phyloP scores from a whole-genome alignment of 2,113 vertebrate genomes.

The Mesitornis unicolor region DNA sequence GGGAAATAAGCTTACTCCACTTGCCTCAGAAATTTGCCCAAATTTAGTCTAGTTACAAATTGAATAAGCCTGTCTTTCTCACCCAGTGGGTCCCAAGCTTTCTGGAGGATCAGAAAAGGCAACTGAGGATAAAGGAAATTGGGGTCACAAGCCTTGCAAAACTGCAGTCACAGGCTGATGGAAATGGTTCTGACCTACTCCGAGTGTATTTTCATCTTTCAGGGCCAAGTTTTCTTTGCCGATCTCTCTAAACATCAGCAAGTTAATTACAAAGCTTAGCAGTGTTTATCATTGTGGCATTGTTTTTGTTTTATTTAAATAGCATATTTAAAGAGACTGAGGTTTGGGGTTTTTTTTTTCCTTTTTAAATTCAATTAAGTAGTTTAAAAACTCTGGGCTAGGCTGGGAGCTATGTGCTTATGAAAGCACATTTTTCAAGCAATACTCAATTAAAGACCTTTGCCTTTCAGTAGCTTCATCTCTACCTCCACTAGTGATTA shows the following conservation, averaged over 20 bases:
- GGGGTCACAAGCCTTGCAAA: conserved; percentile 28
- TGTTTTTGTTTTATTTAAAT: neutral
- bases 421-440: conserved; percentile 2
- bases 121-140: conserved; percentile 38
- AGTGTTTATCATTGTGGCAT: neutral
- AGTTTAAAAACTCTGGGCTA: neutral
- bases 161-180: neutral
- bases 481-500: neutral
- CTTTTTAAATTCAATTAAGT: neutral
- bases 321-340: neutral
- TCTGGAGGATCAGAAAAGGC: conserved; percentile 11
- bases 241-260: neutral
- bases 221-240: neutral
- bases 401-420: neutral
- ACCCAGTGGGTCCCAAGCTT: neutral
- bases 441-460: neutral
- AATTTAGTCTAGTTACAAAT: neutral
- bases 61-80: neutral
- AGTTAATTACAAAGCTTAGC: neutral
- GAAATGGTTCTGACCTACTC: neutral
- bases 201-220: neutral
- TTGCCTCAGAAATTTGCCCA: conserved; percentile 10
- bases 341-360: neutral
- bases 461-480: conserved; percentile 11
- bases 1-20: neutral